These are phyloP conservation scores for Mesitornis unicolor DNA, from an alignment of 2,113 vertebrate species.

Conservation along the genomic window DNA sequence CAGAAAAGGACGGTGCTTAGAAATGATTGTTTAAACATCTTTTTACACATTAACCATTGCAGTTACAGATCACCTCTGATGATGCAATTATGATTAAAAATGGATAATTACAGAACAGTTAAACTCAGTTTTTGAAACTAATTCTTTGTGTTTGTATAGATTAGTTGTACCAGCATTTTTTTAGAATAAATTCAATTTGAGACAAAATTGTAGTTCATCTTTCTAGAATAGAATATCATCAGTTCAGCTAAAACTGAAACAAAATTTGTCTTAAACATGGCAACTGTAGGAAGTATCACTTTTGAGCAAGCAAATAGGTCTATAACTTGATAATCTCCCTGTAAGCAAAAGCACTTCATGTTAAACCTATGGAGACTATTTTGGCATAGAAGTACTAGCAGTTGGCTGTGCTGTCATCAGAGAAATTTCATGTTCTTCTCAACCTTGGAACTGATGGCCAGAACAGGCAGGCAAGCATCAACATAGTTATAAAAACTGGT, in stretches of 20 bases:
- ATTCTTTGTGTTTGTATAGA: neutral
- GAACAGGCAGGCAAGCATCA: constrained; percentile 35
- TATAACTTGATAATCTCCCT: neutral
- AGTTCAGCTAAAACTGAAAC: neutral
- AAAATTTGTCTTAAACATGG: neutral
- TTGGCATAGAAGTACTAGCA: neutral
- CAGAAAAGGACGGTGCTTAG: neutral
- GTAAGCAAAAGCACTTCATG: neutral
- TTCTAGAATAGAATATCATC: neutral
- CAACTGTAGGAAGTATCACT: neutral
- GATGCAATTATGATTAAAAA: neutral
- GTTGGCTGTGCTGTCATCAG: neutral
- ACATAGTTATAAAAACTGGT: constrained; percentile 83
- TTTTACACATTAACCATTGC: neutral
- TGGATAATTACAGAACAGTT: neutral
- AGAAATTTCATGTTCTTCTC: neutral
- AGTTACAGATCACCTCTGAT: neutral
- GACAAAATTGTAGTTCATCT: neutral
- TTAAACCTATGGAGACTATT: neutral
- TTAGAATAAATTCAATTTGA: neutral
- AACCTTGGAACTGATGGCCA: neutral
- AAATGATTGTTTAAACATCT: neutral
- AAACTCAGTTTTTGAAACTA: neutral
- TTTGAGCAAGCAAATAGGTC: neutral
- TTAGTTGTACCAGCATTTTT: neutral